These are phyloP conservation scores for Halcyon malimbica DNA, from an alignment of 2,113 vertebrate genomes.

Conservation along the genomic window DNA sequence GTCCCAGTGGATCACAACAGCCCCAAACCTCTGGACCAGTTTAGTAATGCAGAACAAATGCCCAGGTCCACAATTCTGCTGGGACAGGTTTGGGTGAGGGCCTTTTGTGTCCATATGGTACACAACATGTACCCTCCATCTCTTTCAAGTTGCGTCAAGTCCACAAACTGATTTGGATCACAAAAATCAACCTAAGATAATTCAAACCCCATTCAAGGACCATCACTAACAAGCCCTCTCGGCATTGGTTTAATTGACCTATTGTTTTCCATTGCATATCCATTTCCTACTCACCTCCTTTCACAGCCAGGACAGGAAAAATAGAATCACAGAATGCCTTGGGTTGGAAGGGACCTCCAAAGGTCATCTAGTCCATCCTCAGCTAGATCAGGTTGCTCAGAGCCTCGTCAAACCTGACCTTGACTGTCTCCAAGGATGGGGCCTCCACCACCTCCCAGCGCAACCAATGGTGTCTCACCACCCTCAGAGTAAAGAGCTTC, in stretches of 20 bases:
- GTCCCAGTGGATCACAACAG: not conserved
- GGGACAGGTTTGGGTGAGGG: not conserved
- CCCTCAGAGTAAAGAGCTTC: too few species aligned
- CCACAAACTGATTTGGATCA: not conserved
- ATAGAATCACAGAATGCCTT: too few species aligned
- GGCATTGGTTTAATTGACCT: not conserved
- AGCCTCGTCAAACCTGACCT: too few species aligned
- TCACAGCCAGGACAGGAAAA: not conserved
- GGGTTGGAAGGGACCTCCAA: too few species aligned
- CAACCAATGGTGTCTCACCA: too few species aligned
- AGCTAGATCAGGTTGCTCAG: too few species aligned
- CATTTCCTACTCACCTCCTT: not conserved
- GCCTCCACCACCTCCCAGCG: too few species aligned
- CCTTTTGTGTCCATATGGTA: accelerated
- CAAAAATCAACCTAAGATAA: not conserved
- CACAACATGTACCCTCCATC: not conserved
- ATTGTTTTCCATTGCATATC: not conserved
- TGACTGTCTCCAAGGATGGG: too few species aligned
- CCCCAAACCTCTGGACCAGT: not conserved
- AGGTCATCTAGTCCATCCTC: too few species aligned
- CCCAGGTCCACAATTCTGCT: not conserved
- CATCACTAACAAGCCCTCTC: not conserved
- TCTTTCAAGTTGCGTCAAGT: not conserved
- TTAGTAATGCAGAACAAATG: not conserved
- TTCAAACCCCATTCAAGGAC: not conserved